These are phyloP conservation scores for Macrotrachela quadricornifera DNA, from an alignment of 1,140 invertebrate species.

Conservation along the genomic window DNA sequence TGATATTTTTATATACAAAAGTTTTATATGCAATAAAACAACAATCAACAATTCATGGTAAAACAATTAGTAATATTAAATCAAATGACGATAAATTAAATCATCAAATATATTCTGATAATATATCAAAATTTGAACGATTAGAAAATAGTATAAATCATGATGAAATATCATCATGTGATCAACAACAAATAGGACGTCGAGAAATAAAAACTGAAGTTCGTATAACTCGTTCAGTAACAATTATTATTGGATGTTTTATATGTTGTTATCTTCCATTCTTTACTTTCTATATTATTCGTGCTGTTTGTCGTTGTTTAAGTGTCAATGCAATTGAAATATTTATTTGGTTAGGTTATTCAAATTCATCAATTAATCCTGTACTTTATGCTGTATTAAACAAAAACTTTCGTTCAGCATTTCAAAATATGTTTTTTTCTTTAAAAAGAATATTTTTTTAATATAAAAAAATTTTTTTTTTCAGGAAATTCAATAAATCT, in stretches of 20 bases:
- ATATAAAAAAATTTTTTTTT: too few relatives aligned
- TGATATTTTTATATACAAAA: constrained; percentile 85
- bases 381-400: constrained; percentile 7
- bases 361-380: constrained; percentile 7
- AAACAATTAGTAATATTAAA: too few relatives aligned
- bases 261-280: constrained; percentile 6
- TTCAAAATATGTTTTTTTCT: constrained; percentile 4
- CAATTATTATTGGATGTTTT: constrained; percentile 5
- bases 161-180: too few relatives aligned
- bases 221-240: constrained; percentile 1
- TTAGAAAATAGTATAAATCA: too few relatives aligned
- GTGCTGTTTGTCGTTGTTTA: not conserved
- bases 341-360: constrained; percentile 8
- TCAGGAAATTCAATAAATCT: too few relatives aligned
- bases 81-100: too few relatives aligned
- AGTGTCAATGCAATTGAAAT: not conserved
- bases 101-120: too few relatives aligned
- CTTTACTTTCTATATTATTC: constrained; percentile 4
- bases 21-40: constrained; percentile 51
- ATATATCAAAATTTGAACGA: too few relatives aligned
- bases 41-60: not conserved
- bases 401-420: constrained; percentile 6
- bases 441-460: too few relatives aligned
- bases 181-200: not conserved
- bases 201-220: not conserved